phyloP scores from a whole-genome alignment of 1,140 invertebrate species.

The Drosophila simulans region DNA sequence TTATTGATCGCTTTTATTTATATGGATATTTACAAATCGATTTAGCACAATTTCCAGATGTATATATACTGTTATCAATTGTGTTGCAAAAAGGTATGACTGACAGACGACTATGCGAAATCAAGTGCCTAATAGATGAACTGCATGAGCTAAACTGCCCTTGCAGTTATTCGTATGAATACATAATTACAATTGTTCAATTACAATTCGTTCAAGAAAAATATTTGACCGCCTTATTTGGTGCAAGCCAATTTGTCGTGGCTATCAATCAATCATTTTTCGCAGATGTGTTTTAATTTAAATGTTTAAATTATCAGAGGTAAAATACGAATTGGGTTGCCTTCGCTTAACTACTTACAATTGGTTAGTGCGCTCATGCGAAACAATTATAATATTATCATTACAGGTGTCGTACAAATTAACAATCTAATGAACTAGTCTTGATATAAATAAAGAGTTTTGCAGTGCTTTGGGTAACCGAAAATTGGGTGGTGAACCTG shows the following conservation, averaged over 20 bases:
- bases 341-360: constrained; percentile 59
- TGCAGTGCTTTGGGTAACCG: constrained; percentile 39
- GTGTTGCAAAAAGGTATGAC: constrained; percentile 55
- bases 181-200: constrained; percentile 70
- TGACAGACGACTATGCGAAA: constrained; percentile 51
- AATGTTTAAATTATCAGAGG: constrained; percentile 65
- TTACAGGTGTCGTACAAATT: constrained; percentile 61
- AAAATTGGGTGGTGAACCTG: constrained; percentile 33
- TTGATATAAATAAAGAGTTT: constrained; percentile 59
- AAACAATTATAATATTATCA: constrained; percentile 53
- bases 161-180: constrained; percentile 64
- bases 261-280: constrained; percentile 17
- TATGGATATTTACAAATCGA: constrained; percentile 62
- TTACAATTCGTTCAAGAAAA: constrained; percentile 55
- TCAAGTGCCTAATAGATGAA: constrained; percentile 45
- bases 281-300: constrained; percentile 40
- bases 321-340: constrained; percentile 58
- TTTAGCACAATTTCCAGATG: constrained; percentile 55
- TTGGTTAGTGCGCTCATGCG: constrained; percentile 32
- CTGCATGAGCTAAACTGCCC: constrained; percentile 23
- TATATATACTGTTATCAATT: constrained; percentile 29
- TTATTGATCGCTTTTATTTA: constrained; percentile 54
- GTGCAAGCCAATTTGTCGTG: constrained; percentile 6
- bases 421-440: constrained; percentile 68
- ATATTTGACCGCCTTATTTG: constrained; percentile 31